Percentiles rank a stretch among this genome's conserved stretches.
Evolutionary conservation across 2,797 vertebrate species (phyloP).

Genomic region (Bucorvus abyssinicus): DNA sequence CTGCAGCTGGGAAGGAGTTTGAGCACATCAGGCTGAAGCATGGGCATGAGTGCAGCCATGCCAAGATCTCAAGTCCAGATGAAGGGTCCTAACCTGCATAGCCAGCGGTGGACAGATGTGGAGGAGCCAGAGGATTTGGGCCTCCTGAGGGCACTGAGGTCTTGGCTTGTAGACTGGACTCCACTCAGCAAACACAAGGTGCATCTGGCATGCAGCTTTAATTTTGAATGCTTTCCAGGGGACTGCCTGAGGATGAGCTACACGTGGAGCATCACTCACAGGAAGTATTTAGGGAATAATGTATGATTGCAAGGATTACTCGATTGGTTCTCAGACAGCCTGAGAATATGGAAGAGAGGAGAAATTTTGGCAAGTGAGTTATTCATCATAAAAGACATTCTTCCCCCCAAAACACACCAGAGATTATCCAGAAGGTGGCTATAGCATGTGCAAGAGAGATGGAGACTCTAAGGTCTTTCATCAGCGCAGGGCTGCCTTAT

Average conservation of each 20-base stretch:
- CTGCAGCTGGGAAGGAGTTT: background rate
- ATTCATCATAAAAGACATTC: background rate
- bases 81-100: background rate
- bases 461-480: background rate
- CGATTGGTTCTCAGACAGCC: background rate
- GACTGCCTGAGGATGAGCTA: background rate
- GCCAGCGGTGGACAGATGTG: background rate
- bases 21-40: background rate
- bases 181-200: background rate
- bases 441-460: background rate
- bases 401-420: background rate
- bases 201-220: background rate
- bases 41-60: background rate
- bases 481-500: background rate
- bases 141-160: background rate
- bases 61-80: accelerated
- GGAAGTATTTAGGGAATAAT: background rate
- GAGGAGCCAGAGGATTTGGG: background rate
- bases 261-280: background rate
- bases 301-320: background rate
- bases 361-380: constrained; percentile 15
- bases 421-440: constrained; percentile 4
- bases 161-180: background rate
- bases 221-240: background rate
- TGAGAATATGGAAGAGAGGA: background rate